Evolutionary conservation across 2,113 vertebrate genomes (phyloP).

Genomic region (Hippocampus zosterae): DNA sequence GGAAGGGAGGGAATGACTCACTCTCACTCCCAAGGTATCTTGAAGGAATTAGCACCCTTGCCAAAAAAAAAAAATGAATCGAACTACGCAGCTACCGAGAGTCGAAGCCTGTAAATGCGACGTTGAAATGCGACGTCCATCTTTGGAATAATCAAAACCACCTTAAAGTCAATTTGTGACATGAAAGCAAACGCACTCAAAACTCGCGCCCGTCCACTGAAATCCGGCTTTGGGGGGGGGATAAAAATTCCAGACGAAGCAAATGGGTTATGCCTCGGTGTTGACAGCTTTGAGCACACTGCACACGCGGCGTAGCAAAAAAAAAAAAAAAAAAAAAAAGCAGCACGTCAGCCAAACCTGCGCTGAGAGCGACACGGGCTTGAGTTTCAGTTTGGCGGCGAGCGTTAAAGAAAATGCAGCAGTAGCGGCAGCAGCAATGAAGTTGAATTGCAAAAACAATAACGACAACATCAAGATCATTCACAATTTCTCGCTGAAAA

Average conservation of each 20-base stretch:
- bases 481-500: background rate
- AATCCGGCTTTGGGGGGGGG: background rate
- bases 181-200: slow-evolving; percentile 16
- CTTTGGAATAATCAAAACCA: slow-evolving; percentile 32
- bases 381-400: slow-evolving; percentile 14
- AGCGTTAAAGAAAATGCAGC: background rate
- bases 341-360: slow-evolving; percentile 30
- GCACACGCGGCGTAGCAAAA: slow-evolving; percentile 10
- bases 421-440: too few relatives aligned
- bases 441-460: background rate
- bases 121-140: background rate
- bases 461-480: background rate
- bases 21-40: slow-evolving; percentile 27
- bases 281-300: slow-evolving; percentile 40
- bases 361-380: slow-evolving; percentile 16
- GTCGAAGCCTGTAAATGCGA: slow-evolving; percentile 5
- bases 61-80: background rate
- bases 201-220: background rate
- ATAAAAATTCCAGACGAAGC: slow-evolving; percentile 4
- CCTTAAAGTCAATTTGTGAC: slow-evolving; percentile 21
- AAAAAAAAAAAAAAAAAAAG: slow-evolving; percentile 20
- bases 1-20: slow-evolving; percentile 38
- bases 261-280: slow-evolving; percentile 32
- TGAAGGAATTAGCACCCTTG: slow-evolving; percentile 13
- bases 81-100: background rate